Base-by-base conservation (phyloP, 1,140 invertebrate genomes). In the Diuraphis noxia region DNA sequence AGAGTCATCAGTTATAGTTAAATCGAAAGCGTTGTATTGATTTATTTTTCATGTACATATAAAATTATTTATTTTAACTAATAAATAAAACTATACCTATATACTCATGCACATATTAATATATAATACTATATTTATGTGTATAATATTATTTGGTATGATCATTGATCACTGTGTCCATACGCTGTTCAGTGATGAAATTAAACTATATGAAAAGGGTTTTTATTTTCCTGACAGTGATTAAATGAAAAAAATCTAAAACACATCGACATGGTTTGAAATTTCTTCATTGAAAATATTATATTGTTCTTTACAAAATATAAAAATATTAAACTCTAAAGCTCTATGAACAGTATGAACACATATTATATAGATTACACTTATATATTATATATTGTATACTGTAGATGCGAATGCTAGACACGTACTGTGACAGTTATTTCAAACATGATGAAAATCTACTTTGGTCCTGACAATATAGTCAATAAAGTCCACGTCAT, bases 381-480 rank as follows among this genome's bases (percentile, higher is more conserved):
- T n/a, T 4, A 13, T 8, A 17, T 13, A 17, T n/a, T n/a, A 63
- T 38, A 8, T 77, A 36, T 77, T 36, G 17, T 19, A 21, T 82
- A 82, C 19, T 34, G 17, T 84, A 84, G 0, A 49, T 49, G 5
- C 21, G 36, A 86, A 86, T 86, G 43, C 85, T 36, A 86, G 34
- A 52, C 85, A 86, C 85, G 85, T 86, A 49, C 85, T 10, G 34
- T 36, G 43, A 52, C 85, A 52, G 85, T 86, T 86, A 86, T 52
- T 86, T 86, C 46, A 38, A 52, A 86, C 85, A 86, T 25, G 85
- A 86, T 86, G 38, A 52, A 86, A 86, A 86, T 86, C 43, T 86
- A 86, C 85, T 52, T 52, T 19, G 43, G 41, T 36, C 43, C 21
- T 49, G 85, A 49, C 43, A 86, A 86, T 86, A 86, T 86, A 52